Conservation (phyloP, 2,797 vertebrate genomes). For the Argya squamiceps region DNA sequence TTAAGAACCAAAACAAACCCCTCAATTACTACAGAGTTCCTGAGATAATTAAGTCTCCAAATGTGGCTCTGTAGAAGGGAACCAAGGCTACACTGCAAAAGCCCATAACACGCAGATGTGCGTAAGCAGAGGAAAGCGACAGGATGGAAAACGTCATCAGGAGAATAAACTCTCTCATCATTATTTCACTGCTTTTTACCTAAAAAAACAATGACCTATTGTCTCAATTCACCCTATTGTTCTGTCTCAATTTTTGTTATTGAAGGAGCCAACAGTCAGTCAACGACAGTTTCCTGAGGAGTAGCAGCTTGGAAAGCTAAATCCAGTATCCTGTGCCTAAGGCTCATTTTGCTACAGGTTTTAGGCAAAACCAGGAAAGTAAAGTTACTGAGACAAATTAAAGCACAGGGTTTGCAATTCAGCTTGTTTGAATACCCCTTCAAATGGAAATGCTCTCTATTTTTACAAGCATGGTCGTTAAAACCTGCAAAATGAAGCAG, state of each 20-base stretch:
- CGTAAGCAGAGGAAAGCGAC: slow-evolving; percentile 37
- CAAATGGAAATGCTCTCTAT: background rate
- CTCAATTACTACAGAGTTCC: slow-evolving; percentile 13
- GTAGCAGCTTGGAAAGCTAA: slow-evolving; percentile 30
- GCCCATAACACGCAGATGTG: slow-evolving; percentile 7
- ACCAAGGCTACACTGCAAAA: background rate
- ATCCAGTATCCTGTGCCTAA: background rate
- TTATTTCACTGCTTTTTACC: slow-evolving; percentile 47
- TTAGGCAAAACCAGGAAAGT: background rate
- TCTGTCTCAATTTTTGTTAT: slow-evolving; percentile 10
- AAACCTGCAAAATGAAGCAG: background rate
- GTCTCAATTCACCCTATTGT: slow-evolving; percentile 50
- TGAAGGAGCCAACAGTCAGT: slow-evolving; percentile 12
- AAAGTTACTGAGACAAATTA: background rate
- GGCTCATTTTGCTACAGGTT: slow-evolving; percentile 34
- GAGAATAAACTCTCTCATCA: slow-evolving; percentile 55
- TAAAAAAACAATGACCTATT: slow-evolving; percentile 61
- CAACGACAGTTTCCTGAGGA: slow-evolving; percentile 40
- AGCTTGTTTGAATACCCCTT: background rate
- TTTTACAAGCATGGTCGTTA: background rate
- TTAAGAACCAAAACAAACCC: slow-evolving; percentile 36
- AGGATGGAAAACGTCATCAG: slow-evolving; percentile 57
- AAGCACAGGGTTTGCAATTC: background rate
- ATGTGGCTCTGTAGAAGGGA: slow-evolving; percentile 1
- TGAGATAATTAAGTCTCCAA: slow-evolving; percentile 62